Base-by-base conservation (phyloP, 2,797 vertebrate species). In the Mionectes olivaceus region DNA sequence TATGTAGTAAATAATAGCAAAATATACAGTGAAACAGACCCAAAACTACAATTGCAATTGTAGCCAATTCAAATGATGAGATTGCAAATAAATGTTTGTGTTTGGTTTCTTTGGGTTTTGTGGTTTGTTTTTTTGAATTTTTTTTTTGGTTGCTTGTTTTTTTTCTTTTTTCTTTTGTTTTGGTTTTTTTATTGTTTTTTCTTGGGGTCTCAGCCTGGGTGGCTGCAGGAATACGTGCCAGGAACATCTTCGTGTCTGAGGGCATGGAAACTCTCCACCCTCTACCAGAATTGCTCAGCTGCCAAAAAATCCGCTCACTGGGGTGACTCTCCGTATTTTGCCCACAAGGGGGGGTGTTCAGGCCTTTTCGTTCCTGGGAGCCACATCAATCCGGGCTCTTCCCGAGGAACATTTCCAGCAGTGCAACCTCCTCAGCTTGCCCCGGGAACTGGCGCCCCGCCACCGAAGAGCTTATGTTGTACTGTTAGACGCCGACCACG, bases 191-290 rank as follows among this genome's bases (percentile, higher is more conserved):
- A 12, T 37, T 35, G 35, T 35, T 35, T 64, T 13, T 5, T 11
- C n/a, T 41, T 11, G 57, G 9, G 24, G 30, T 35, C 3, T 30
- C 39, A 73, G 16, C 27, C 49, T 52, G 41, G 11, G 27, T 8
- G 13, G 22, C 37, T 52, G 56, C 24, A 25, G 19, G 17, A 44
- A 59, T 17, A 35, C 0, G 0, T 11, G 32, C 11, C 59, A 13
- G 55, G 59, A 73, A 37, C 7, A 43, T 28, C 13, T 28, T 32
- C 44, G 11, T 56, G 22, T 8, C 63, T 24, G 33, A 47, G 77
- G 21, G 18, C 3, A 12, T 5, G 52, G 55, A 53, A 39, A n/a
- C 24, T 11, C 28, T 49, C 23, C 39, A 50, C 33, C 7, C 16
- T 8, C 1, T 14, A 14, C 18, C 25, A 30, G n/a, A 73, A 79